Percentiles rank a stretch among this genome's conserved stretches.
phyloP scores from a whole-genome alignment of 2,888 invertebrate genomes.

The Seladonia tumulorum region DNA sequence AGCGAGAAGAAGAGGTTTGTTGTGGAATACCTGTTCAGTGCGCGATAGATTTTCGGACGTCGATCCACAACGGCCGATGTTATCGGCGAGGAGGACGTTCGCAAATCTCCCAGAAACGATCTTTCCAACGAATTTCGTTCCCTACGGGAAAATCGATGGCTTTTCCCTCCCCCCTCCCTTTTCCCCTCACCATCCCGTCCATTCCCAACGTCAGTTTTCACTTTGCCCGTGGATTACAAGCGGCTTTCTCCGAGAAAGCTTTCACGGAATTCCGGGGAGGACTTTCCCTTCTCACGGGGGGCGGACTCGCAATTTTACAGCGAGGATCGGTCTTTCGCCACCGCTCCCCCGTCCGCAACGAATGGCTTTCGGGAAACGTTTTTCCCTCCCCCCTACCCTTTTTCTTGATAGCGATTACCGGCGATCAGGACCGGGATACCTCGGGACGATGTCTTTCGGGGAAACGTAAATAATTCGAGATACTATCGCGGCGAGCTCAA shows the following conservation, averaged over 20 bases:
- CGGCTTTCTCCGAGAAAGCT: slow-evolving; percentile 52
- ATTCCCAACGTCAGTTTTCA: slow-evolving; percentile 73
- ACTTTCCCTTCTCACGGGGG: slow-evolving; percentile 13
- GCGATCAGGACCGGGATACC: background rate
- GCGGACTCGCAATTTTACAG: slow-evolving; percentile 36
- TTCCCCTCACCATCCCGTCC: background rate
- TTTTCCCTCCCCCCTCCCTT: slow-evolving; percentile 10
- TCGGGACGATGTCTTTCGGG: background rate
- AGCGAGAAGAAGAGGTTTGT: background rate
- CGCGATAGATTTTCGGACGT: slow-evolving; percentile 47
- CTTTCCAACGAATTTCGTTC: slow-evolving; percentile 61
- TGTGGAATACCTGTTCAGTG: background rate
- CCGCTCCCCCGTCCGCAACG: slow-evolving; percentile 19
- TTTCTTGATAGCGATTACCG: slow-evolving; percentile 33
- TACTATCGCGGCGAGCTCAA: slow-evolving; percentile 13
- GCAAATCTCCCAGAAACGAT: slow-evolving; percentile 60
- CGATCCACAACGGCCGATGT: slow-evolving; percentile 37
- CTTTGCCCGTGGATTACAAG: slow-evolving; percentile 72
- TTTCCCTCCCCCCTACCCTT: background rate
- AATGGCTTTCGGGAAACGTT: slow-evolving; percentile 38
- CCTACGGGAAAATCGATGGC: slow-evolving; percentile 50
- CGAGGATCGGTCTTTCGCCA: slow-evolving; percentile 23
- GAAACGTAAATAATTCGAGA: slow-evolving; percentile 38
- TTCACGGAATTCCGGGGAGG: slow-evolving; percentile 43
- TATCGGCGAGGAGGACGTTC: slow-evolving; percentile 40